phyloP scores from a whole-genome alignment of 2,797 vertebrate genomes.

The Chloroceryle amazona region DNA sequence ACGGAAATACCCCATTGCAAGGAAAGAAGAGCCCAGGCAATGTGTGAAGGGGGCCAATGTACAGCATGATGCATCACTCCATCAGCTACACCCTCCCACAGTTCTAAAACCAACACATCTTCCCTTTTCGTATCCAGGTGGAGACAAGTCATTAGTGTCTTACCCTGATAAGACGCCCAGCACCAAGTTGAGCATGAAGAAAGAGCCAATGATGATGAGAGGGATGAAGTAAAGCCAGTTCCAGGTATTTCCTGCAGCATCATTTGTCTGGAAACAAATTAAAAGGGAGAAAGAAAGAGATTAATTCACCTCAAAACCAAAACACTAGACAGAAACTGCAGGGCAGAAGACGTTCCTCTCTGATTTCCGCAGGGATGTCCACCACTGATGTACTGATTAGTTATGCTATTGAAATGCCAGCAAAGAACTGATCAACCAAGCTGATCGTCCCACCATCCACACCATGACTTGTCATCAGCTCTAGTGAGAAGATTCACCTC shows the following conservation, averaged over 20 bases:
- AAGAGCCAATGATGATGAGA: conserved; percentile 98
- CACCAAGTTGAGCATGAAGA: conserved; percentile 99
- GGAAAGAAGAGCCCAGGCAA: not conserved
- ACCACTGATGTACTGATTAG: not conserved
- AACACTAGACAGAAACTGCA: not conserved
- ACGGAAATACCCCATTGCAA: not conserved
- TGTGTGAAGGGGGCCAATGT: accelerated
- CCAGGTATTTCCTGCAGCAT: conserved; percentile 93
- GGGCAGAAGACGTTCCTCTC: not conserved
- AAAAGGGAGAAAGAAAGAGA: not conserved
- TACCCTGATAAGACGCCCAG: conserved; percentile 92
- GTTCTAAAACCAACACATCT: not conserved
- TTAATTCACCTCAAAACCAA: not conserved
- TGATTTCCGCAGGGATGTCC: not conserved
- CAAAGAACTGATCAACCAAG: not conserved
- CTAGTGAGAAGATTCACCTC: not conserved
- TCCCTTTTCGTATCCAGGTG: not conserved
- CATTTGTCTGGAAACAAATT: conserved; percentile 86
- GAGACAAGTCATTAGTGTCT: not conserved
- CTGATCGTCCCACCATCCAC: not conserved
- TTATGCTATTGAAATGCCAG: not conserved
- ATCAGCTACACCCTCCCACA: not conserved
- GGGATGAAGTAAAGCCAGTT: conserved; percentile 99
- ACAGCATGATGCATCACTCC: not conserved
- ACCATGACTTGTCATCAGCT: accelerated